Percentiles rank a stretch among this genome's conserved stretches.
Conservation (phyloP, 2,113 vertebrate species). For the Craseonycteris thonglongyai region DNA sequence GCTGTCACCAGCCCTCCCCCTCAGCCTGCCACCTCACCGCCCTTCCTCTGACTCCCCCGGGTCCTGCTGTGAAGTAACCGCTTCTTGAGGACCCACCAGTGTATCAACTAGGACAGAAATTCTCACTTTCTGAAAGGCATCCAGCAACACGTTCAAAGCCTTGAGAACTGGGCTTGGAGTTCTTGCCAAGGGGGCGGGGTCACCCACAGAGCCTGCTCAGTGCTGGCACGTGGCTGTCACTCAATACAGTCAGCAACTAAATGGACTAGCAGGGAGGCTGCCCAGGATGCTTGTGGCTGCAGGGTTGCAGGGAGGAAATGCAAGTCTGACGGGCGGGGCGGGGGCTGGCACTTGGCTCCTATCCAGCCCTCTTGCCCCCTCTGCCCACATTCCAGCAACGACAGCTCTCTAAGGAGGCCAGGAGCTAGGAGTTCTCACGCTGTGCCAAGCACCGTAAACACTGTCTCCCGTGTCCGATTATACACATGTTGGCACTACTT, state of each 20-base stretch:
- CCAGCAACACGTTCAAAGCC: not conserved
- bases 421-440: not conserved
- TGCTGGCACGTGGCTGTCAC: not conserved
- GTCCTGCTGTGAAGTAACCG: not conserved
- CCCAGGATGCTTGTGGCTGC: not conserved
- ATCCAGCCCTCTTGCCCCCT: not conserved
- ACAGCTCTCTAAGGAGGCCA: not conserved
- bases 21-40: not conserved
- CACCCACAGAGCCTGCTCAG: fast-evolving
- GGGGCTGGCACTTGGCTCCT: not conserved
- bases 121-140: not conserved
- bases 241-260: not conserved
- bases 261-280: fast-evolving
- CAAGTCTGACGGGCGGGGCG: not conserved
- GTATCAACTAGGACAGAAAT: too few relatives aligned
- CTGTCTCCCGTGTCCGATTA: fast-evolving
- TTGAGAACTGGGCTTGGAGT: not conserved
- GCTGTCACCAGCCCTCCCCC: not conserved
- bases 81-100: not conserved
- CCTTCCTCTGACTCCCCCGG: fast-evolving
- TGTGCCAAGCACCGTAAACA: fast-evolving
- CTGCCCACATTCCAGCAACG: not conserved
- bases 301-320: not conserved
- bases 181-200: not conserved
- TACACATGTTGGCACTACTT: too few relatives aligned